Base-by-base conservation (phyloP, 2,113 vertebrate species). In the Motacilla tschutschensis region DNA sequence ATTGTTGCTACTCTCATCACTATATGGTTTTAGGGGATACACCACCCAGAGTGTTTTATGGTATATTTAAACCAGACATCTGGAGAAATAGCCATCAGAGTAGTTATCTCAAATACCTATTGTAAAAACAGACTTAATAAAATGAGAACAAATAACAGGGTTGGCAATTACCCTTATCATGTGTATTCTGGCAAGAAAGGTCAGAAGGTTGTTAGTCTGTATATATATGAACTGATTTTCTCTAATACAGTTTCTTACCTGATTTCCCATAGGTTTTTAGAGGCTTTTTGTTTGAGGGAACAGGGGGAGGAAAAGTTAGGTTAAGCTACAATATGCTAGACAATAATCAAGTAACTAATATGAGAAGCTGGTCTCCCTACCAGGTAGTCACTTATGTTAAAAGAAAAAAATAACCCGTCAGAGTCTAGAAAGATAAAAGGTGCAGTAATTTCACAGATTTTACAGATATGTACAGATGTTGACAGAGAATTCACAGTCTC, bases 151-250 rank as follows among this genome's bases (percentile, higher is more conserved):
- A 95, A 92, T 87, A 92, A 87, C 84, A 75, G 50, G 62, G 58
- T 41, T 92, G 53, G 92, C 93, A 94, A 94, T 95, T 92, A 92
- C 86, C 18, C 29, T 93, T 85, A 94, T 78, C 25, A 0, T 83
- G 69, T 72, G 69, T 87, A 89, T 91, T 89, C 87, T 85, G 76
- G 84, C 57, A 93, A 89, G 84, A 87, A 69, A 94, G 90, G 92
- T 94, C 86, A 93, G 57, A 88, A 91, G 78, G 86, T 88, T 90
- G 22, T 82, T 65, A 24, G 67, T 90, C 79, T 85, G 90, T 92
- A 92, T 95, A 93, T 91, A 90, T 94, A 93, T 93, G 90, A 87
- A 89, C 93, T 93, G 82, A 94, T 94, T 95, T 95, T 78, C 93
- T 87, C 65, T 90, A 91, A 81, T 79, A 73, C 59, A 81, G 48